phyloP scores from a whole-genome alignment of 2,888 invertebrate species.

The Philhelius pedissequus region DNA sequence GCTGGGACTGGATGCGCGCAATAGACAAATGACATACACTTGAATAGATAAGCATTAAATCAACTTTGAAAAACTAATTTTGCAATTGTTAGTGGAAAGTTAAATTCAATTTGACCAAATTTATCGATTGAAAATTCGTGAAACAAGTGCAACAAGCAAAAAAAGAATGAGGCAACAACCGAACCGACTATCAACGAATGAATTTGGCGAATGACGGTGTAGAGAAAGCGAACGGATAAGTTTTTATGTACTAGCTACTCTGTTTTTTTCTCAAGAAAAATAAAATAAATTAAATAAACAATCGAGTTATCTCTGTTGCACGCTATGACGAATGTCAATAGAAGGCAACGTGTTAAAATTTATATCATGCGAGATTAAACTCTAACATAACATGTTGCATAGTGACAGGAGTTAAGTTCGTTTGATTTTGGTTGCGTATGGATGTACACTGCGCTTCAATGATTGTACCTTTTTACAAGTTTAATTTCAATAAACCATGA shows the following conservation, averaged over 20 bases:
- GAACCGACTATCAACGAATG: slow-evolving; percentile 13
- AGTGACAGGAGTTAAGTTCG: not conserved
- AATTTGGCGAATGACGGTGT: slow-evolving; percentile 33
- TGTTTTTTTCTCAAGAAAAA: not conserved
- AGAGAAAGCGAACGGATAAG: slow-evolving; percentile 20
- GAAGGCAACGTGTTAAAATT: not conserved
- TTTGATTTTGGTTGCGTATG: not conserved
- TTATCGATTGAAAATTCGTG: not conserved
- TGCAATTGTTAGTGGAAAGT: not conserved
- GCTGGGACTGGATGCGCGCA: not conserved
- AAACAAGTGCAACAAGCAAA: slow-evolving; percentile 14
- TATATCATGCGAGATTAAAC: not conserved
- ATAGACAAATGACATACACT: not conserved
- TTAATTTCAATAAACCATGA: too few species aligned
- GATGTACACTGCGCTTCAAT: not conserved
- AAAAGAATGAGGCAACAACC: not conserved
- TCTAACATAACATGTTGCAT: not conserved
- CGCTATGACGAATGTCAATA: not conserved
- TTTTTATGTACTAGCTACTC: not conserved
- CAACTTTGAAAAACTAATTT: not conserved
- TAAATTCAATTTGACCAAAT: not conserved
- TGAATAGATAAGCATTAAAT: not conserved
- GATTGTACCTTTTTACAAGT: too few species aligned
- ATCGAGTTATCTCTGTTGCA: not conserved
- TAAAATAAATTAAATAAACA: not conserved